Conservation (phyloP, 2,113 vertebrate genomes). For the Mus spicilegus region DNA sequence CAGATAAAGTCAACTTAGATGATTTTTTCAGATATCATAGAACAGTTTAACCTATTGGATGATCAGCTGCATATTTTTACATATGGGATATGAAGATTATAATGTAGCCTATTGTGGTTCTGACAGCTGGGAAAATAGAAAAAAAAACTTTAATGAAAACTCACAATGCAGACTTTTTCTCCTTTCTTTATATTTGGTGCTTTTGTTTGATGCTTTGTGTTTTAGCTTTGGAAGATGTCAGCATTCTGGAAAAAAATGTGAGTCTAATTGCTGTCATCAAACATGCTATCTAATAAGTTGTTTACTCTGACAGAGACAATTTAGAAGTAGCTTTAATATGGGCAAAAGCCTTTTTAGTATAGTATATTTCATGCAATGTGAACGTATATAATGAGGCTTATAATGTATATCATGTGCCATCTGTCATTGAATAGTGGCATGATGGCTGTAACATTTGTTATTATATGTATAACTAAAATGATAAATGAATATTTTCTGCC, state of each 20-base stretch:
- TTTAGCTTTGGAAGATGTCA: conserved; percentile 63
- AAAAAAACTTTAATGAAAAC: background rate
- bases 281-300: conserved; percentile 74
- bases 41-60: background rate
- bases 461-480: conserved; percentile 68
- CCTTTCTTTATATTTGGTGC: conserved; percentile 69
- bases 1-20: background rate
- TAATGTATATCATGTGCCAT: conserved; percentile 64
- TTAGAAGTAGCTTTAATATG: conserved; percentile 68
- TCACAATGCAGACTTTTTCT: background rate
- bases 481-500: conserved; percentile 65
- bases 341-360: conserved; percentile 57
- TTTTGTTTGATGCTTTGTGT: conserved; percentile 79
- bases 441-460: conserved; percentile 52
- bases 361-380: conserved; percentile 63
- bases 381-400: conserved; percentile 65
- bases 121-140: conserved; percentile 53
- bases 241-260: conserved; percentile 58
- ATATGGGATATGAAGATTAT: background rate
- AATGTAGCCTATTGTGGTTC: conserved; percentile 52
- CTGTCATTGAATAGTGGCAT: conserved; percentile 58
- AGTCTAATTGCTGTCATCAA: conserved; percentile 82
- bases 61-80: background rate
- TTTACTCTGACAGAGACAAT: conserved; percentile 74
- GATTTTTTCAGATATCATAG: background rate